Conservation (phyloP, 1,140 invertebrate species). For the Drosophila bipectinata region DNA sequence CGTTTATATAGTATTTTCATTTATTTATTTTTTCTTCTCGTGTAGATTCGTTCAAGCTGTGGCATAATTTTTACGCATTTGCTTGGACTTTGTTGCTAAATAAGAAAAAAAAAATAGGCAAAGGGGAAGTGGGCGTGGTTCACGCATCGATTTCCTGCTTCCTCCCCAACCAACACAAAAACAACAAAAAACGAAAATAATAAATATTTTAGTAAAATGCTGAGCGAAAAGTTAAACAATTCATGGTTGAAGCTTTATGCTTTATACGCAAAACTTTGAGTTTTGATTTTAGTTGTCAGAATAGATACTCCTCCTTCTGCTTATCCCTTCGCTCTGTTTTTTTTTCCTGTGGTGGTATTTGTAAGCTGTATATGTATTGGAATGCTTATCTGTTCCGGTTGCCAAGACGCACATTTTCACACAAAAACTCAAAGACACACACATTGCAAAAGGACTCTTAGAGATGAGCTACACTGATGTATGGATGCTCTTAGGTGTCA, state of each 20-base stretch:
- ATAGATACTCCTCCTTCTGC: neutral
- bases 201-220: conserved; percentile 38
- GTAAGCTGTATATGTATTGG: conserved; percentile 10
- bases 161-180: conserved; percentile 1
- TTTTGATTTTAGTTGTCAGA: conserved; percentile 63
- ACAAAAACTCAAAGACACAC: conserved; percentile 2
- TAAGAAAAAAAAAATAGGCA: conserved; percentile 8
- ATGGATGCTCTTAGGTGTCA: conserved; percentile 13
- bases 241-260: conserved; percentile 57
- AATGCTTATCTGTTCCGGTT: conserved; percentile 52
- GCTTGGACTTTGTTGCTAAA: conserved; percentile 30
- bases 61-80: conserved; percentile 70
- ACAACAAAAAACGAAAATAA: conserved; percentile 7
- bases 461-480: conserved; percentile 7
- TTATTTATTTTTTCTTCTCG: conserved; percentile 21
- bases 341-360: neutral
- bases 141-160: conserved; percentile 43
- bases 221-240: conserved; percentile 52
- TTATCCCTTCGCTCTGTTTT: neutral
- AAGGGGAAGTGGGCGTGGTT: conserved; percentile 27
- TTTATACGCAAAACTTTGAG: conserved; percentile 60
- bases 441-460: neutral
- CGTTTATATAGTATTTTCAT: conserved; percentile 11
- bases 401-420: conserved; percentile 44
- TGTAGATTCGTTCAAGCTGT: conserved; percentile 56